Conservation (phyloP, 1,140 invertebrate genomes). For the Lethrus apterus region DNA sequence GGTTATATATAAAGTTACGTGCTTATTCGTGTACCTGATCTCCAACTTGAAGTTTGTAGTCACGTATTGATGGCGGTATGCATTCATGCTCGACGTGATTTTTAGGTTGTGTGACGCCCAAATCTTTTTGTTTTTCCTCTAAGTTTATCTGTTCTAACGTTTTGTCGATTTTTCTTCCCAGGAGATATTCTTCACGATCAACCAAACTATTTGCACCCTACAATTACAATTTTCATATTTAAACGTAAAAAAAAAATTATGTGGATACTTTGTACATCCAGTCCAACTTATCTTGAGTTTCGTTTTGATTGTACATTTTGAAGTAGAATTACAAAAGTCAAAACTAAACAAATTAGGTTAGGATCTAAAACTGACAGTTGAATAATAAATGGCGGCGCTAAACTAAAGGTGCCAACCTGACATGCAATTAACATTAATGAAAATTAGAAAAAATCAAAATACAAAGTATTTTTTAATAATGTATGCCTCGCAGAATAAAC, state of each 20-base stretch:
- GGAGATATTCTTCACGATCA: constrained; percentile 81
- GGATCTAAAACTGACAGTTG: too few species aligned
- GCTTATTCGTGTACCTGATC: constrained; percentile 48
- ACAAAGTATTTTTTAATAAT: too few species aligned
- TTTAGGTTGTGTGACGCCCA: constrained; percentile 41
- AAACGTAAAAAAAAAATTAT: constrained; percentile 21
- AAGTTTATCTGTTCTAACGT: constrained; percentile 62
- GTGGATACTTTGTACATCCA: constrained; percentile 83
- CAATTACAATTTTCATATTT: constrained; percentile 21
- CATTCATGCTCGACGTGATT: constrained; percentile 68
- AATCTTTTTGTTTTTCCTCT: constrained; percentile 50
- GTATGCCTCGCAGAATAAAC: too few species aligned
- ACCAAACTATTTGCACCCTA: constrained; percentile 61
- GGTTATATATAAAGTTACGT: background rate
- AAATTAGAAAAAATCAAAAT: too few species aligned
- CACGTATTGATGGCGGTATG: constrained; percentile 65
- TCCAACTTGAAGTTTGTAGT: constrained; percentile 46
- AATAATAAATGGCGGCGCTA: too few species aligned
- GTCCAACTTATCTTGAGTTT: constrained; percentile 62
- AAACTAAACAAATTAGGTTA: too few species aligned
- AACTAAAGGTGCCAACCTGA: too few species aligned
- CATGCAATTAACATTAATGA: too few species aligned
- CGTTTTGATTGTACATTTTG: constrained; percentile 42
- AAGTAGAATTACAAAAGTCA: background rate
- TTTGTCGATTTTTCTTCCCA: constrained; percentile 84